Evolutionary conservation across 2,113 vertebrate species (phyloP), one percentile per base, ranked within the genome.

Genomic region (Delphinapterus leucas): DNA sequence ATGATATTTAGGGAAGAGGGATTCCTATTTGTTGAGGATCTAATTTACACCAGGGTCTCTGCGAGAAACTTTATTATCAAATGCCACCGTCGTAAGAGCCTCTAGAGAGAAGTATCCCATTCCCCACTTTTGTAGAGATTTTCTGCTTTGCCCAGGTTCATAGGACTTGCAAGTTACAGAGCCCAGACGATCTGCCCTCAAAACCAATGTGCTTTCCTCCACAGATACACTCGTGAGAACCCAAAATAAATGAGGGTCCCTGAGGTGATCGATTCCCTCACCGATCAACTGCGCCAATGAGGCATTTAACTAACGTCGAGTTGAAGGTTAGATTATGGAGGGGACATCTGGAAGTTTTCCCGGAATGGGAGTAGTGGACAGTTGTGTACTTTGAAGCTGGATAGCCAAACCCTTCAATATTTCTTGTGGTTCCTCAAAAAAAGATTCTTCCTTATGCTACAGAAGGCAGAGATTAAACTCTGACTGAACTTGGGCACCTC

Each of bases 231-330:
- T 13, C 77, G 2, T 0, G 28, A 26, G 70, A 8, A 4, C 14
- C 20, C 38, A 3, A 1, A 6, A 4, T 21, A 1, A n/a, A 20
- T 0, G 14, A 10, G 49, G 26, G 0, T 2, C 4, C 25, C 38
- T 4, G 3, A 21, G 23, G 4, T 10, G 67, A 33, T 4, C 1
- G 4, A 0, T 13, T 2, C 10, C 8, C 8, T 36, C n/a, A 0
- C 6, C 0, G 9, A 12, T 11, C 9, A n/a, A 6, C 8, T 6
- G 25, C 6, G 1, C 1, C 0, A 0, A 7, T 2, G 33, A 20
- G 6, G 1, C 10, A 13, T 18, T 26, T 38, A 90, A 49, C 33
- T 83, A 63, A 55, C 13, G 11, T 90, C 15, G 1, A 17, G 18
- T 9, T 26, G 14, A 55, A 63, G 31, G 13, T 47, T 61, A 61